Conservation (phyloP, 2,888 invertebrate genomes). For the Drosophila engyochracea region DNA sequence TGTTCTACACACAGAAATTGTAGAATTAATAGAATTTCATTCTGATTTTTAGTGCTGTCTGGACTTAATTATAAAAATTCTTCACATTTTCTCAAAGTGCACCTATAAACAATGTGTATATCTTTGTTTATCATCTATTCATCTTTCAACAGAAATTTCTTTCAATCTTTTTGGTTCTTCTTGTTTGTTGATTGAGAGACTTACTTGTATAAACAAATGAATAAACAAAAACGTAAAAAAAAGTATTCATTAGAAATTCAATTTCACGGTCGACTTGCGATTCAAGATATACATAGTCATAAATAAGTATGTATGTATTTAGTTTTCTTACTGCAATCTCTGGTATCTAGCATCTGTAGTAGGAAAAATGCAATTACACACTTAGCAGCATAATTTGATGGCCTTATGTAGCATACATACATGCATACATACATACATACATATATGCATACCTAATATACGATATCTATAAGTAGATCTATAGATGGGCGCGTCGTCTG, state of each 20-base stretch:
- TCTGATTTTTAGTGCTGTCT: neutral
- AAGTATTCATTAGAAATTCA: slow-evolving; percentile 64
- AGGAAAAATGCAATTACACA: slow-evolving; percentile 78
- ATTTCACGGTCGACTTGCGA: slow-evolving; percentile 84
- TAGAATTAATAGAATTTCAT: neutral
- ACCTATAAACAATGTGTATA: neutral
- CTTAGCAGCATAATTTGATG: slow-evolving; percentile 65
- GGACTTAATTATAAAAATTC: neutral
- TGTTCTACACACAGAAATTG: neutral
- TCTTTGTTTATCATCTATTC: slow-evolving; percentile 17
- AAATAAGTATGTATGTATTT: slow-evolving; percentile 25
- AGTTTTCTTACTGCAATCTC: slow-evolving; percentile 63
- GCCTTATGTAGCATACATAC: slow-evolving; percentile 44
- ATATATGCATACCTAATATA: neutral
- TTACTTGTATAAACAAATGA: slow-evolving; percentile 31
- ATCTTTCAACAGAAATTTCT: slow-evolving; percentile 14
- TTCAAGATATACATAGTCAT: slow-evolving; percentile 42
- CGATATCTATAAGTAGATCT: slow-evolving; percentile 19
- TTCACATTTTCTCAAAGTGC: slow-evolving; percentile 1
- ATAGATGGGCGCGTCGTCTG: slow-evolving; percentile 57
- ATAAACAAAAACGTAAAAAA: slow-evolving; percentile 28
- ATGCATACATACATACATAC: neutral
- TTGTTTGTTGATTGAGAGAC: slow-evolving; percentile 33
- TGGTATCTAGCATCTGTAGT: slow-evolving; percentile 59
- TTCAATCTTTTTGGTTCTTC: slow-evolving; percentile 3